phyloP scores from a whole-genome alignment of 2,888 invertebrate genomes.

The Priocnemis perturbator region DNA sequence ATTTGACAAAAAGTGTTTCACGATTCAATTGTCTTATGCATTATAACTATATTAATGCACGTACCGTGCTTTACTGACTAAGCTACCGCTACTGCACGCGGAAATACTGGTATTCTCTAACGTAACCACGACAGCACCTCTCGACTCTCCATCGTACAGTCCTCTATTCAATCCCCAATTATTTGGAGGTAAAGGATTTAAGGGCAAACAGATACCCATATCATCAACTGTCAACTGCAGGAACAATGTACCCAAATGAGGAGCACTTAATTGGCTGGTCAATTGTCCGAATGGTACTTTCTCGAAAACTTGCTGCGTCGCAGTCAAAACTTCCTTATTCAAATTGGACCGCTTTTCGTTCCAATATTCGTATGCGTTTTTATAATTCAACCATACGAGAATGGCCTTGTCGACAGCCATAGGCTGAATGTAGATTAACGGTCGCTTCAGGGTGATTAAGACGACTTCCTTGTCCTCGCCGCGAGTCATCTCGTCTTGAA shows the following conservation, averaged over 20 bases:
- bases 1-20: background rate
- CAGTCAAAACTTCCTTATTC: constrained; percentile 90
- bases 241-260: constrained; percentile 92
- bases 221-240: constrained; percentile 96
- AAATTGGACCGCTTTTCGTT: constrained; percentile 95
- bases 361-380: constrained; percentile 99
- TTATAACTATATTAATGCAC: no score
- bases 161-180: constrained; percentile 81
- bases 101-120: constrained; percentile 97
- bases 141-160: constrained; percentile 85
- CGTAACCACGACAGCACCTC: constrained; percentile 96
- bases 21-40: no score
- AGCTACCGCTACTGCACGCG: constrained; percentile 96
- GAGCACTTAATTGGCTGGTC: constrained; percentile 85
- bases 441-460: constrained; percentile 92
- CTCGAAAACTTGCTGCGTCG: constrained; percentile 85
- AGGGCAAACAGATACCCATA: constrained; percentile 95
- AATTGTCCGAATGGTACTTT: constrained; percentile 88
- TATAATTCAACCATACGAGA: constrained; percentile 98
- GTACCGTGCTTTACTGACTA: constrained; percentile 90
- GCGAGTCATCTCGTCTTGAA: constrained; percentile 93
- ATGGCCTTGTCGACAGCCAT: constrained; percentile 98
- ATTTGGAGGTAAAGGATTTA: constrained; percentile 86
- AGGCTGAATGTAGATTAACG: constrained; percentile 96
- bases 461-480: constrained; percentile 90